phyloP scores from a whole-genome alignment of 2,797 vertebrate species.

The Rhinella marina region DNA sequence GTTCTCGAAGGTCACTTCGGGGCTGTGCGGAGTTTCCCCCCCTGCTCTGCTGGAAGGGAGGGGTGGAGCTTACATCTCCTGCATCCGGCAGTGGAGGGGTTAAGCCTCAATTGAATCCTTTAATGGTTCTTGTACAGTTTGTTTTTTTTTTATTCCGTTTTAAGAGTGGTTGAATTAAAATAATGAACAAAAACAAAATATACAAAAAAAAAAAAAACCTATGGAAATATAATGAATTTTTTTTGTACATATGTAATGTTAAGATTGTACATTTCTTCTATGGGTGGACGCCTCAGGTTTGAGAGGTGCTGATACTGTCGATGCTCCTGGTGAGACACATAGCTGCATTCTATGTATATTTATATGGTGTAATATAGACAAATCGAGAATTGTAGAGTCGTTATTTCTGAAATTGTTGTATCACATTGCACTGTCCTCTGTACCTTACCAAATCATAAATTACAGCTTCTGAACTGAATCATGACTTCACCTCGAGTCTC shows the following conservation, averaged over 20 bases:
- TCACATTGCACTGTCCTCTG: constrained; percentile 64
- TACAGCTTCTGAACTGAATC: constrained; percentile 62
- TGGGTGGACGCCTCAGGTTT: constrained; percentile 52
- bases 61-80: not conserved
- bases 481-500: constrained; percentile 10
- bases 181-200: constrained; percentile 52
- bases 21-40: constrained; percentile 45
- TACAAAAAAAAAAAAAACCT: constrained; percentile 65
- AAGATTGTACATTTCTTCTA: constrained; percentile 81
- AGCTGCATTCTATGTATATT: constrained; percentile 67
- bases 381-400: constrained; percentile 65
- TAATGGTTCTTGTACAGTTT: constrained; percentile 89
- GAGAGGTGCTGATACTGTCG: constrained; percentile 67
- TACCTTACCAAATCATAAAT: constrained; percentile 64
- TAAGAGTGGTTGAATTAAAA: constrained; percentile 73
- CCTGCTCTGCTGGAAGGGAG: constrained; percentile 36
- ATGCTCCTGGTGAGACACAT: constrained; percentile 64
- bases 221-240: constrained; percentile 68
- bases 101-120: constrained; percentile 79
- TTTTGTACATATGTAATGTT: constrained; percentile 87
- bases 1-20: constrained; percentile 7
- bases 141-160: constrained; percentile 79
- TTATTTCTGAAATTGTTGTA: constrained; percentile 63
- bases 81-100: constrained; percentile 40
- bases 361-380: constrained; percentile 67